A percentile compares a stretch with the other conserved stretches of the same genome.
Conservation (phyloP, 2,888 invertebrate species). For the Exephanes ischioxanthus region DNA sequence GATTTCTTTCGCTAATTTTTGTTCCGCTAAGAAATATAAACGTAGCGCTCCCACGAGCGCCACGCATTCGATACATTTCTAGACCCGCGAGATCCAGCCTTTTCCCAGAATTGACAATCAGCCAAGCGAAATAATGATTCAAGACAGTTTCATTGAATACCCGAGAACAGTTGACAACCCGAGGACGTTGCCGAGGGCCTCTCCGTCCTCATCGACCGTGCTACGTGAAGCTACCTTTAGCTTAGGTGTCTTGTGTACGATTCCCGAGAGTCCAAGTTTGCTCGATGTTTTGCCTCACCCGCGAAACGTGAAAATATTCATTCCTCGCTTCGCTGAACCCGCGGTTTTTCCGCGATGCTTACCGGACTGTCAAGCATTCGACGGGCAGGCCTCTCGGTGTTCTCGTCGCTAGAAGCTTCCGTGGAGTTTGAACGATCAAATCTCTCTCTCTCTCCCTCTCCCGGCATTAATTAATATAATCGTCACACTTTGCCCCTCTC, state of each 20-base stretch:
- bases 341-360: slow-evolving; percentile 47
- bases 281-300: slow-evolving; percentile 21
- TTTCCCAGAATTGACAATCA: too few species aligned
- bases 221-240: too few species aligned
- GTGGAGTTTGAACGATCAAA: slow-evolving; percentile 68
- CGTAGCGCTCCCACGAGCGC: too few species aligned
- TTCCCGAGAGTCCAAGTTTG: not conserved
- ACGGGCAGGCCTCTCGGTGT: slow-evolving; percentile 50
- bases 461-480: slow-evolving; percentile 71
- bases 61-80: too few species aligned
- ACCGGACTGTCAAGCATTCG: slow-evolving; percentile 21
- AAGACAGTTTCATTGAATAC: too few species aligned
- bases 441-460: slow-evolving; percentile 48
- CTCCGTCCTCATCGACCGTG: too few species aligned
- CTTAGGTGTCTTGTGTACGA: not conserved
- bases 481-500: slow-evolving; percentile 67
- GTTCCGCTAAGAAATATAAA: too few species aligned
- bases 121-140: too few species aligned
- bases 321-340: slow-evolving; percentile 48
- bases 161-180: too few species aligned
- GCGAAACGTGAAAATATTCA: slow-evolving; percentile 60
- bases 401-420: slow-evolving; percentile 44
- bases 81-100: too few species aligned
- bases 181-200: too few species aligned
- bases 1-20: too few species aligned